Base-by-base conservation (phyloP, 2,113 vertebrate species). In the Menidia beryllina region DNA sequence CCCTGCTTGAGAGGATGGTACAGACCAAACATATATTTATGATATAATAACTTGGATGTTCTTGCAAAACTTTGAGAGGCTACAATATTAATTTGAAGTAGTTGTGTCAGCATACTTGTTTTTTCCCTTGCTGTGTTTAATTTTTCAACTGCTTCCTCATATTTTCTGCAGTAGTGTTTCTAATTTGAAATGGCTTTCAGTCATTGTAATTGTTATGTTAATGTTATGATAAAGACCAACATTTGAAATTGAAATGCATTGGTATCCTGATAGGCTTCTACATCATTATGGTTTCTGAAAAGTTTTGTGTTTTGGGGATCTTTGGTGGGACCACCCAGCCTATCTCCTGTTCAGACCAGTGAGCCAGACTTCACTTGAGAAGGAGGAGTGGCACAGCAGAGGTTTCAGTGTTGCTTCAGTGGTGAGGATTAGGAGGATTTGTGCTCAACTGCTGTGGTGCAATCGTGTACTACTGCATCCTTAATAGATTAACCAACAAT, bases 11-110 rank as follows among this genome's bases (percentile, higher is more conserved):
- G 36, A 30, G 63, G 54, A 73, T 69, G 56, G 39, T 2, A 48
- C 10, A 4, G 38, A 59, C 45, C 55, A 80, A 72, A 83, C 77
- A 77, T 57, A 69, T 83, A 81, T 84, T 85, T 73, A 82, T 69
- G 59, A 73, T 59, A 81, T 70, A 59, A 67, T 17, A 15, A 71
- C 41, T 63, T 45, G 56, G 36, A 19, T 58, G 55, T 73, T 79
- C 69, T 71, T 74, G 74, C 79, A 72, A 51, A 59, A 59, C 36
- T 24, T 58, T 17, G 58, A 48, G 23, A 53, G 62, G 76, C 67
- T 80, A 75, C 59, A 66, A 81, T 77, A 64, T 72, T 41, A 7
- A 69, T 75, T 26, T 20, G 45, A 15, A 47, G 54, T 38, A 25
- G 60, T 43, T 62, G 53, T 38, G 17, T 51, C 60, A 13, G 60